Conservation (phyloP, 53 echinoderm and acorn worm genomes). For the Hippasteria phrygiana region DNA sequence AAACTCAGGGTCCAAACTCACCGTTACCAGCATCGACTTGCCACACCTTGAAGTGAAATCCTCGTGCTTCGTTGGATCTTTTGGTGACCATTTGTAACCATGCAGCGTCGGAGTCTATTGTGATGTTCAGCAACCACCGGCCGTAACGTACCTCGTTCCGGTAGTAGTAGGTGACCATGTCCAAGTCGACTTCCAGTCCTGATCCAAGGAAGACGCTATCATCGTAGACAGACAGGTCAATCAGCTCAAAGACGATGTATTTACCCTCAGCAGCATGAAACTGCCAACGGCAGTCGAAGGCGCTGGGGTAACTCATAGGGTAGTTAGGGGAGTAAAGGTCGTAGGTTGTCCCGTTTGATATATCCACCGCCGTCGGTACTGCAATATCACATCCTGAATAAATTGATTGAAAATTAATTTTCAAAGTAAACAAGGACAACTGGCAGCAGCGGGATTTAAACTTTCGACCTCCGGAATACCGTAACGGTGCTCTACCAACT, state of each 20-base stretch:
- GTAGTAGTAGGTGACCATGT: slow-evolving; percentile 24
- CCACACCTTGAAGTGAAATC: slow-evolving; percentile 22
- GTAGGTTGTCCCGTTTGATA: neutral
- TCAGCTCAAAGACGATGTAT: slow-evolving; percentile 13
- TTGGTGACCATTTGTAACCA: slow-evolving; percentile 31
- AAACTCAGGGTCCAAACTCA: neutral
- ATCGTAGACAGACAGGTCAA: slow-evolving; percentile 8
- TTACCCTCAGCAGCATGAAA: slow-evolving; percentile 16
- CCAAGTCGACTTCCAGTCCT: neutral
- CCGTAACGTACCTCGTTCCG: slow-evolving; percentile 25
- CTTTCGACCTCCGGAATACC: too few relatives aligned
- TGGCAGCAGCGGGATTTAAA: too few relatives aligned
- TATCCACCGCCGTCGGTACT: neutral
- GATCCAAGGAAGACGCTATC: neutral
- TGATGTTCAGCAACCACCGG: slow-evolving; percentile 29
- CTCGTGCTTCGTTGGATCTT: neutral
- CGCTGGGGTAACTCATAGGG: slow-evolving; percentile 28
- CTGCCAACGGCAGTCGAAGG: slow-evolving; percentile 43
- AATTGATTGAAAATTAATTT: neutral
- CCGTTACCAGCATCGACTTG: slow-evolving; percentile 30
- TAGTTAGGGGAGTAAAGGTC: slow-evolving; percentile 35
- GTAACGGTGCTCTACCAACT: too few relatives aligned
- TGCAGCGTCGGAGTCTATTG: neutral
- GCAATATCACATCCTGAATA: slow-evolving; percentile 20
- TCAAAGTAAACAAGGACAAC: too few relatives aligned